phyloP scores from a whole-genome alignment of 2,797 vertebrate species.

The Uromys caudimaculatus region DNA sequence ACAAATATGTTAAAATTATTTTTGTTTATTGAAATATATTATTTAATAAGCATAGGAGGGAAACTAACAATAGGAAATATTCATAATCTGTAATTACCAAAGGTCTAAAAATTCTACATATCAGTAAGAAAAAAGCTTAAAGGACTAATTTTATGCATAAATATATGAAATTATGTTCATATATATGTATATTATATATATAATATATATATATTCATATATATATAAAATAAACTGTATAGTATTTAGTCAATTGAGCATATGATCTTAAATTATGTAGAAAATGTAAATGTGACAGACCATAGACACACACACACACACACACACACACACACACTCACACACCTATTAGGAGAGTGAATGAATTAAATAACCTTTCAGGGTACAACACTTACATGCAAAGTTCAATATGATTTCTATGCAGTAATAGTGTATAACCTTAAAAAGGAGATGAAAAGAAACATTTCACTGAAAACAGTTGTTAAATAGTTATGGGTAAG shows the following conservation, averaged over 20 bases:
- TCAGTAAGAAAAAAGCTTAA: background rate
- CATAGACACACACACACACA: background rate
- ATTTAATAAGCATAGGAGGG: background rate
- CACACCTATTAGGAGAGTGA: background rate
- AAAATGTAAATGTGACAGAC: background rate
- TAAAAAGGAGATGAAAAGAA: background rate
- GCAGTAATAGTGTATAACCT: background rate
- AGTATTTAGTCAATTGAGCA: background rate
- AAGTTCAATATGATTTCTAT: background rate
- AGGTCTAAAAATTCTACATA: conserved; percentile 1
- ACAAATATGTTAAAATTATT: background rate
- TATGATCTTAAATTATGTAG: background rate
- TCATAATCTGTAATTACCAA: conserved; percentile 21
- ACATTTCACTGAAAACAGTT: background rate
- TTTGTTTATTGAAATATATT: background rate
- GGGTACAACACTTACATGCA: background rate
- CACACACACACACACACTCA: background rate
- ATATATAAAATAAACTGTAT: background rate
- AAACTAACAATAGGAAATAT: background rate
- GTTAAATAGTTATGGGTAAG: background rate
- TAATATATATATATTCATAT: background rate
- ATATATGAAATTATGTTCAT: background rate
- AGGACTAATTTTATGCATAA: background rate
- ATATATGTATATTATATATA: background rate
- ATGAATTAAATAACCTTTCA: background rate